Evolutionary conservation across 2,113 vertebrate species (phyloP).

Genomic region (Apistogramma diplotaenia): DNA sequence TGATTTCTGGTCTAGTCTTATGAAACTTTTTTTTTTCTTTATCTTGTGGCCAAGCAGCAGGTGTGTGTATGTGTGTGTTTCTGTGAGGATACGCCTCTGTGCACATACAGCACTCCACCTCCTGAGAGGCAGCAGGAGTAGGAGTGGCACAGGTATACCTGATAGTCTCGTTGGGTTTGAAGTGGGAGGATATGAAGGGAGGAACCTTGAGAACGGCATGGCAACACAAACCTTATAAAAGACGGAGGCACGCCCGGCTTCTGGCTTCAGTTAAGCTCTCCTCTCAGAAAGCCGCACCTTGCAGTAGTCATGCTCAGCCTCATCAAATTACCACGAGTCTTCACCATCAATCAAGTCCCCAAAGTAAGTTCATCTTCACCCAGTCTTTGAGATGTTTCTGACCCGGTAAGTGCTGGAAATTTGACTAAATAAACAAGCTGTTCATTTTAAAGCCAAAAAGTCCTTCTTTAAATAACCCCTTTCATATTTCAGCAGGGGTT

Average conservation of each 20-base stretch:
- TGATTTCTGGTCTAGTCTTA: background rate
- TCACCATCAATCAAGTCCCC: constrained; percentile 87
- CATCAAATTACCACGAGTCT: constrained; percentile 80
- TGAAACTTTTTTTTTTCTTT: background rate
- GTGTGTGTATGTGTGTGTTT: background rate
- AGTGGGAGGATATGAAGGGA: constrained; percentile 32
- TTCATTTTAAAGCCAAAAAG: background rate
- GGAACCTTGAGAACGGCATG: constrained; percentile 43
- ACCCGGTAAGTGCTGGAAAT: background rate
- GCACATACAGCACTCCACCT: background rate
- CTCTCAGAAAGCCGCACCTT: constrained; percentile 5
- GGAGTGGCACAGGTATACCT: constrained; percentile 45
- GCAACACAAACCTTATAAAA: constrained; percentile 56
- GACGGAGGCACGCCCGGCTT: constrained; percentile 4
- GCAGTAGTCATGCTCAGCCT: constrained; percentile 81
- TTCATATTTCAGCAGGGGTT: background rate
- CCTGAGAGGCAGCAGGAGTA: constrained; percentile 15
- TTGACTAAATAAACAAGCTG: background rate
- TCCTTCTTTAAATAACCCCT: background rate
- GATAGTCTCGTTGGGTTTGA: constrained; percentile 50
- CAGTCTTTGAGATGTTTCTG: background rate
- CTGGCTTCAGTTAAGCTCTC: constrained; percentile 9
- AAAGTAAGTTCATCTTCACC: constrained; percentile 79
- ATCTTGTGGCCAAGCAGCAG: background rate
- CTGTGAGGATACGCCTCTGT: constrained; percentile 16